These are phyloP conservation scores for Emydoidea blandingii DNA, from an alignment of 2,797 vertebrate genomes.

Conservation along the genomic window DNA sequence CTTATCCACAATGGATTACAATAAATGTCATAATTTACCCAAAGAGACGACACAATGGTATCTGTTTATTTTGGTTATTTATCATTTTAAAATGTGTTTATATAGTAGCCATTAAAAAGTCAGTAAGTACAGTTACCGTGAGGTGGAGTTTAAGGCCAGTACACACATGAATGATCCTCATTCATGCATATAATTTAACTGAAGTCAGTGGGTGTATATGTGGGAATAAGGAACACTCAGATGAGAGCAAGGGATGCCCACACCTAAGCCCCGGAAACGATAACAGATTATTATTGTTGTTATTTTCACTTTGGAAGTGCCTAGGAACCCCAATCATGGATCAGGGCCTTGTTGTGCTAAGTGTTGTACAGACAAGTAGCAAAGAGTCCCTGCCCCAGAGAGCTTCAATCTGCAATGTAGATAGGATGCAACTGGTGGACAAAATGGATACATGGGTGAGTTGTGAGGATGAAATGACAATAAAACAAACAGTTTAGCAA, in stretches of 20 bases:
- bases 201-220: not conserved
- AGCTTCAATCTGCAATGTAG: not conserved
- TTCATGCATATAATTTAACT: not conserved
- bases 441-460: not conserved
- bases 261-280: not conserved
- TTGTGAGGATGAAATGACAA: not conserved
- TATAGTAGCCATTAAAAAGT: not conserved
- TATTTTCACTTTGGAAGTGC: not conserved
- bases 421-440: not conserved
- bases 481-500: not conserved
- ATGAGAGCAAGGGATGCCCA: not conserved
- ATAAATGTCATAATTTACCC: not conserved
- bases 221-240: not conserved
- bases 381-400: not conserved
- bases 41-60: rapidly evolving
- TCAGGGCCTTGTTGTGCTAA: not conserved
- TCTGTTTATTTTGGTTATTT: not conserved
- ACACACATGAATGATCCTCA: not conserved
- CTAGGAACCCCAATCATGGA: not conserved
- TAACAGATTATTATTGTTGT: not conserved
- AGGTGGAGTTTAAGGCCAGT: not conserved
- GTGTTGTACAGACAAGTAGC: not conserved
- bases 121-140: not conserved
- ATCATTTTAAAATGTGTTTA: not conserved
- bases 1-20: not conserved